These are phyloP conservation scores for Cinara cedri DNA, from an alignment of 2,888 invertebrate species.

Conservation along the genomic window DNA sequence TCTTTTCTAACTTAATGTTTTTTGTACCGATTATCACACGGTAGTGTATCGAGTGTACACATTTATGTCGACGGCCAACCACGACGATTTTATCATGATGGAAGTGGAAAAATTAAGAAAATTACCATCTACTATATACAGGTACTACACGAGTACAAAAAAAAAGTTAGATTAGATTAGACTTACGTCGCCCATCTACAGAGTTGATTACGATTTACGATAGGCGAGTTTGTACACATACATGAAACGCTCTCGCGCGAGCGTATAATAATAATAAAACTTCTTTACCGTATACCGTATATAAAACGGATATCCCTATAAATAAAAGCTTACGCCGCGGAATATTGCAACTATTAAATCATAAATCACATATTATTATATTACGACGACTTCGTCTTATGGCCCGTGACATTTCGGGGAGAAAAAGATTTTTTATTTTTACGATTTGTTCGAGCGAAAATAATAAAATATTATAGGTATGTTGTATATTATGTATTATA, in stretches of 20 bases:
- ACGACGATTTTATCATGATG: too few species aligned
- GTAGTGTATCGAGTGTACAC: too few species aligned
- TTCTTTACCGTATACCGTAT: neutral
- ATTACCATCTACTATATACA: too few species aligned
- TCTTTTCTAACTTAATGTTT: too few species aligned
- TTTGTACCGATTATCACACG: too few species aligned
- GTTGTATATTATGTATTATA: too few species aligned
- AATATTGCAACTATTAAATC: slow-evolving; percentile 8
- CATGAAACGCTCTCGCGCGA: neutral
- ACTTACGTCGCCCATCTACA: neutral
- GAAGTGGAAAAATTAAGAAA: too few species aligned
- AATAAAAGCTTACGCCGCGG: slow-evolving; percentile 19
- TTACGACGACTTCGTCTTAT: slow-evolving; percentile 2
- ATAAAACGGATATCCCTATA: neutral
- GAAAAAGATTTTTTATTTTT: neutral
- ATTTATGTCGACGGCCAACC: too few species aligned
- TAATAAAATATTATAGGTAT: neutral
- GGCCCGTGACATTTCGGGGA: neutral
- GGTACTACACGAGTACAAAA: too few species aligned
- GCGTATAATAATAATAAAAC: slow-evolving; percentile 29
- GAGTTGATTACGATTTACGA: slow-evolving; percentile 24
- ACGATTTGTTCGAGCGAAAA: slow-evolving; percentile 6
- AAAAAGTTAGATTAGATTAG: neutral
- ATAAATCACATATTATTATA: slow-evolving; percentile 20
- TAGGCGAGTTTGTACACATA: neutral